These are phyloP conservation scores for Nomada ferruginata DNA, from an alignment of 2,888 invertebrate genomes.

Conservation along the genomic window DNA sequence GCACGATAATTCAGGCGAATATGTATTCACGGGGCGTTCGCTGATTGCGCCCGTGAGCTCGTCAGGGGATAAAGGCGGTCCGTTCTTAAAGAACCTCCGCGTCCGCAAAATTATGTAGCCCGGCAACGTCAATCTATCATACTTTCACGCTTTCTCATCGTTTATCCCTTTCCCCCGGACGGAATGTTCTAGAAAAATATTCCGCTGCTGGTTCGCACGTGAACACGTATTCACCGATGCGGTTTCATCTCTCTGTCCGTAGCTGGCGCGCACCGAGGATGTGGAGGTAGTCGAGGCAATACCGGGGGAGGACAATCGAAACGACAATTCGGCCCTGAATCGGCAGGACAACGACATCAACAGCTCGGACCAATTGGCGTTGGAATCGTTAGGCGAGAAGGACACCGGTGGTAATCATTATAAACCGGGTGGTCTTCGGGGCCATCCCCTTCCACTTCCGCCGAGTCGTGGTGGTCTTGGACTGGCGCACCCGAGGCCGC, in stretches of 20 bases:
- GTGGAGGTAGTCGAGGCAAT: slow-evolving; percentile 88
- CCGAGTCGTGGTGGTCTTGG: slow-evolving; percentile 84
- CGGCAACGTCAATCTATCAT: slow-evolving; percentile 55
- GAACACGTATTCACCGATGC: neutral
- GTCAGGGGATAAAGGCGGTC: slow-evolving; percentile 38
- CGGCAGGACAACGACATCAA: slow-evolving; percentile 87
- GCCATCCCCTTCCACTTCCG: slow-evolving; percentile 84
- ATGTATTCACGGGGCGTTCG: slow-evolving; percentile 29
- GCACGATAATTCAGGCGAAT: slow-evolving; percentile 52
- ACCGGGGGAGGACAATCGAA: slow-evolving; percentile 85
- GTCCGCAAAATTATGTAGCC: slow-evolving; percentile 57
- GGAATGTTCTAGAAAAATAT: slow-evolving; percentile 29
- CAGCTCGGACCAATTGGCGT: slow-evolving; percentile 89
- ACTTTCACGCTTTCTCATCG: slow-evolving; percentile 62
- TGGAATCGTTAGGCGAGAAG: slow-evolving; percentile 89
- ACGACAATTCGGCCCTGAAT: slow-evolving; percentile 85
- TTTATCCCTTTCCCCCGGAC: slow-evolving; percentile 35
- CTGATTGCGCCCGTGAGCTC: slow-evolving; percentile 30
- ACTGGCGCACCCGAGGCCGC: slow-evolving; percentile 80
- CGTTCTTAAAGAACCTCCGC: slow-evolving; percentile 35
- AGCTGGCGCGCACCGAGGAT: slow-evolving; percentile 85
- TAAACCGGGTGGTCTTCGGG: slow-evolving; percentile 83
- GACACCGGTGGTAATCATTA: slow-evolving; percentile 80
- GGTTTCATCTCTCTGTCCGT: slow-evolving; percentile 47
- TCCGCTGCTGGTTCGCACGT: slow-evolving; percentile 23